These are phyloP conservation scores for Corythornis cristatus DNA, from an alignment of 2,113 vertebrate genomes.

Conservation along the genomic window DNA sequence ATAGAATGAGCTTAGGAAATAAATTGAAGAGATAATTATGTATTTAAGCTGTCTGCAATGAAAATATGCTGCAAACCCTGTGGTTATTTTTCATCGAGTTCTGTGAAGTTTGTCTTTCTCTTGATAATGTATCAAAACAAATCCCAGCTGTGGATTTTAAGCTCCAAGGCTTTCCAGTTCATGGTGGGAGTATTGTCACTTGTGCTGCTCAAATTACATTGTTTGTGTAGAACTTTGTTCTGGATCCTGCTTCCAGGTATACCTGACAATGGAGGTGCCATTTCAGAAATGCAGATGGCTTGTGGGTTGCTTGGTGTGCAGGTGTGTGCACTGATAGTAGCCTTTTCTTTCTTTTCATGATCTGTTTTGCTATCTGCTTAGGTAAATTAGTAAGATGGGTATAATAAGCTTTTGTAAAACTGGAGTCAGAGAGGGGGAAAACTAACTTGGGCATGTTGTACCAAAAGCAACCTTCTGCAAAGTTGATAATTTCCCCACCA, in stretches of 20 bases:
- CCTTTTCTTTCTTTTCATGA: not conserved
- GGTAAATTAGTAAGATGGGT: not conserved
- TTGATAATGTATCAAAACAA: not conserved
- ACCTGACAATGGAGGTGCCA: not conserved
- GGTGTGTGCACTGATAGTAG: rapidly evolving
- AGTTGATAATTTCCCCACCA: not conserved
- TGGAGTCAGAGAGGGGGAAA: not conserved
- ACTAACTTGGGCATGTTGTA: not conserved
- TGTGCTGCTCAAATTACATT: not conserved
- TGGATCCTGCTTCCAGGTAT: not conserved
- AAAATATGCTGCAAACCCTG: not conserved
- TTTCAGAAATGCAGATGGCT: not conserved
- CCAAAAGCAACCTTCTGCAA: not conserved
- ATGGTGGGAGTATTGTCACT: not conserved
- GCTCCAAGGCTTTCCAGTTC: not conserved
- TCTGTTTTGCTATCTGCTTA: not conserved
- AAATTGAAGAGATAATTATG: not conserved
- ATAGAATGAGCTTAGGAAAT: not conserved
- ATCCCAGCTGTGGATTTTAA: not conserved
- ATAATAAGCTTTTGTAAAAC: not conserved
- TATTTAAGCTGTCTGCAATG: not conserved
- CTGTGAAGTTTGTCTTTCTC: not conserved
- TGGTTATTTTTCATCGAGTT: not conserved
- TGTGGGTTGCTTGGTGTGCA: not conserved
- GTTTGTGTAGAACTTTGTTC: not conserved